Conservation (phyloP, 1,140 invertebrate genomes). For the Monochamus saltuarius region DNA sequence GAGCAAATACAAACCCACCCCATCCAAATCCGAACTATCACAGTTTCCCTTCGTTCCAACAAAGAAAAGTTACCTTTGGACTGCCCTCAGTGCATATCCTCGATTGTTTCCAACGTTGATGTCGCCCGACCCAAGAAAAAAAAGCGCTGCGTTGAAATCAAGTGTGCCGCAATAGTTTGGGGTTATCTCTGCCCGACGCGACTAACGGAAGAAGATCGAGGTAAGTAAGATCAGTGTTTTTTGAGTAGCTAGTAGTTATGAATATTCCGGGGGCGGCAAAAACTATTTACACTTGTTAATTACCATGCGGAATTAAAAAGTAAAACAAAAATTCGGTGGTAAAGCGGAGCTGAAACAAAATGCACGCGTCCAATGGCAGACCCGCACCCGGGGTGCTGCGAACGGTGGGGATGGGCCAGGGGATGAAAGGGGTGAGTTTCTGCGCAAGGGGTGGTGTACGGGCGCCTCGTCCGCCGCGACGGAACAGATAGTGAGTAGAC, state of each 20-base stretch:
- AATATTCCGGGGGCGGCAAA: too few species aligned
- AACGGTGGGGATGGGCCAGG: constrained; percentile 35
- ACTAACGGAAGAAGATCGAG: not conserved
- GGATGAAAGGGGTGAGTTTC: constrained; percentile 52
- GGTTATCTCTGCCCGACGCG: not conserved
- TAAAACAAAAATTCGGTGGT: constrained; percentile 6
- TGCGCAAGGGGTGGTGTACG: constrained; percentile 54
- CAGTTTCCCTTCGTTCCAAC: constrained; percentile 30
- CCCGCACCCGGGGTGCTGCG: constrained; percentile 36
- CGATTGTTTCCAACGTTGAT: too few species aligned
- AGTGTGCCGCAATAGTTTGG: constrained; percentile 16
- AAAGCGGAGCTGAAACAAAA: constrained; percentile 32
- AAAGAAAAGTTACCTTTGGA: constrained; percentile 24
- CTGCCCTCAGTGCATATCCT: not conserved
- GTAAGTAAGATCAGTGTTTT: too few species aligned
- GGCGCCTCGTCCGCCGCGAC: constrained; percentile 56
- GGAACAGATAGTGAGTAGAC: constrained; percentile 54
- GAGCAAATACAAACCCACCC: constrained; percentile 38
- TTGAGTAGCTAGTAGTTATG: too few species aligned
- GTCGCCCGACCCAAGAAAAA: too few species aligned
- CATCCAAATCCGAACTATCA: constrained; percentile 28
- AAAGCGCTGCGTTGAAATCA: not conserved
- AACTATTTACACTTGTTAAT: too few species aligned
- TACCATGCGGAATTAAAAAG: not conserved
- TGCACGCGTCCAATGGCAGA: constrained; percentile 41